Conservation (phyloP, 2,888 invertebrate genomes). For the Liopterus haemorrhoidalis region DNA sequence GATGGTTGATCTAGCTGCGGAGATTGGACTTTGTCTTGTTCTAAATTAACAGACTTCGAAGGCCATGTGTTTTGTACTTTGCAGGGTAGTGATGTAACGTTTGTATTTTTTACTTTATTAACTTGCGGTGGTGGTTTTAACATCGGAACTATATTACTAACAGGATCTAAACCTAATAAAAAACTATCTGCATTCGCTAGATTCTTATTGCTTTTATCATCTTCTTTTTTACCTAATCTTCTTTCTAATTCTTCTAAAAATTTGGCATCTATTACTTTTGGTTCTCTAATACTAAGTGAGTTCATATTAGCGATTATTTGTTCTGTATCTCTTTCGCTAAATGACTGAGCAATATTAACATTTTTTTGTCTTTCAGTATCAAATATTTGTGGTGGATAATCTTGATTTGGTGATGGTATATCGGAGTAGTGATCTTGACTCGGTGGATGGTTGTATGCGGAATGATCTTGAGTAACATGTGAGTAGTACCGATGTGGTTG, state of each 20-base stretch:
- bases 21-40: too few species aligned
- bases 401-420: slow-evolving; percentile 27
- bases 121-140: slow-evolving; percentile 48
- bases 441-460: slow-evolving; percentile 5
- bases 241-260: slow-evolving; percentile 63
- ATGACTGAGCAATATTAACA: slow-evolving; percentile 34
- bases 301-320: slow-evolving; percentile 30
- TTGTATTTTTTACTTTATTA: slow-evolving; percentile 34
- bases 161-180: neutral
- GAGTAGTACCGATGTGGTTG: slow-evolving; percentile 44
- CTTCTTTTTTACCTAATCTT: slow-evolving; percentile 49
- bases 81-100: slow-evolving; percentile 34
- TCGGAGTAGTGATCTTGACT: slow-evolving; percentile 39
- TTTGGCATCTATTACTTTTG: slow-evolving; percentile 51
- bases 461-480: slow-evolving; percentile 42
- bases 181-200: neutral
- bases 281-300: too few species aligned
- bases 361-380: slow-evolving; percentile 2
- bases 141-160: slow-evolving; percentile 42
- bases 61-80: slow-evolving; percentile 45
- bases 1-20: slow-evolving; percentile 28
- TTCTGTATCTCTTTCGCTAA: slow-evolving; percentile 36
- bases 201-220: slow-evolving; percentile 4
- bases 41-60: slow-evolving; percentile 34
- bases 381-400: too few species aligned